Percentiles rank a stretch among this genome's conserved stretches.
Evolutionary conservation across 1,140 invertebrate species (phyloP).

Genomic region (Campoletis sonorensis): DNA sequence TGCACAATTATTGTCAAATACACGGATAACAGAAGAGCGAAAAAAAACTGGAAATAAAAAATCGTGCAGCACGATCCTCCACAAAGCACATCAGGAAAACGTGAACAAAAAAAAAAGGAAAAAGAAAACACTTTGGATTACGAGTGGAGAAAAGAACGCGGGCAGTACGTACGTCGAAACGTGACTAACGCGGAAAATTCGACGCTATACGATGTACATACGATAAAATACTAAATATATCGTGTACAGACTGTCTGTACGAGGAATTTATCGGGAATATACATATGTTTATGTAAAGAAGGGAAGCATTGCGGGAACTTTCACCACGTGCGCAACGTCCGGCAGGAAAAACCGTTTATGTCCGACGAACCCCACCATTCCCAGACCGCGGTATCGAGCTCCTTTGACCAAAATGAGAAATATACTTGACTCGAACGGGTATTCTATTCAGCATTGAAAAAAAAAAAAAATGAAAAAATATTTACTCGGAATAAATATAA

Average conservation of each 20-base stretch:
- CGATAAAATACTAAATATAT: slow-evolving; percentile 6
- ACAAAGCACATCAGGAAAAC: background rate
- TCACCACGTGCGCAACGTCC: background rate
- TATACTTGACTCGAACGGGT: too few species aligned
- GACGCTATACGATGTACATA: background rate
- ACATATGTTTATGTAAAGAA: slow-evolving; percentile 3
- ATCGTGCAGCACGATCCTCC: background rate
- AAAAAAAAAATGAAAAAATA: too few species aligned
- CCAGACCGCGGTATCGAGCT: too few species aligned
- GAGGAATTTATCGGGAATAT: background rate
- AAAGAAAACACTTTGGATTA: background rate
- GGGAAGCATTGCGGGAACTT: background rate
- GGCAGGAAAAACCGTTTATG: too few species aligned
- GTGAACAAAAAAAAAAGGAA: background rate
- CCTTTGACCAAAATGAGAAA: too few species aligned
- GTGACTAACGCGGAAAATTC: slow-evolving; percentile 7
- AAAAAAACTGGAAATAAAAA: slow-evolving; percentile 16
- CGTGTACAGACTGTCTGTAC: background rate
- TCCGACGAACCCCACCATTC: too few species aligned
- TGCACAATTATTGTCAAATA: background rate
- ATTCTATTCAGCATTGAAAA: too few species aligned
- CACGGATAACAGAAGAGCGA: background rate
- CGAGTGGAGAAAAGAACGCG: background rate
- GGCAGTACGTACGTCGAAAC: slow-evolving; percentile 2
- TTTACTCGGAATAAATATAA: too few species aligned